Evolutionary conservation across 2,888 invertebrate genomes (phyloP), one percentile per base, ranked within the genome.

Genomic region (Timema podura): DNA sequence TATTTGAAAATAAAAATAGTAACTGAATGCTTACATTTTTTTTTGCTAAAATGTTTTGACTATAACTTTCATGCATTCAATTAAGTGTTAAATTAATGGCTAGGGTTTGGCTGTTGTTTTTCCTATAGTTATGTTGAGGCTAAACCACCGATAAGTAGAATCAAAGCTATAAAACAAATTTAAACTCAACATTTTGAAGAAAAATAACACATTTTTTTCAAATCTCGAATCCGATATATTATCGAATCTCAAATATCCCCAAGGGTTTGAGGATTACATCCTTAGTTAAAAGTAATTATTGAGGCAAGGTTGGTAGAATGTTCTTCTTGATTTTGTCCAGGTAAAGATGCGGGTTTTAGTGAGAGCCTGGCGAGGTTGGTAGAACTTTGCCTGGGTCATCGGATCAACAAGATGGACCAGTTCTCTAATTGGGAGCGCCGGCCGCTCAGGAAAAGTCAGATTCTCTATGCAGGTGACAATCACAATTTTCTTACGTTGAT

Each of bases 371-470:
- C 89, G 77, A 88, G 88, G 73, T 81, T 95, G 70, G 91, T 93
- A 0, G 87, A 90, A 77, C 82, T 88, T 57, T 92, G 92, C 78
- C 86, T 93, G 77, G 93, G 93, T 7, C 83, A 86, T 69, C 88
- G 89, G 64, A 81, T 96, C 59, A 88, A 93, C 80, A 96, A 96
- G 81, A 88, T 89, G n/a, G 93, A 95, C 81, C 95, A 95, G 78
- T 92, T 93, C 81, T 94, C 94, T 0, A 93, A 95, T 80, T 96
- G 95, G 95, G 92, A 93, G 77, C 86, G 89, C 75, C 84, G 95
- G 75, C 95, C 95, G 10, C 79, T 96, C 68, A 82, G 94, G 65
- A 83, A 85, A 59, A 89, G 89, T 72, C 95, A 96, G 83, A 86
- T 93, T 71, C 80, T 84, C 61, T 95, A 95, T 84, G 95, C 95